phyloP scores from a whole-genome alignment of 2,797 vertebrate genomes.

The Melanotaenia maccullochi region DNA sequence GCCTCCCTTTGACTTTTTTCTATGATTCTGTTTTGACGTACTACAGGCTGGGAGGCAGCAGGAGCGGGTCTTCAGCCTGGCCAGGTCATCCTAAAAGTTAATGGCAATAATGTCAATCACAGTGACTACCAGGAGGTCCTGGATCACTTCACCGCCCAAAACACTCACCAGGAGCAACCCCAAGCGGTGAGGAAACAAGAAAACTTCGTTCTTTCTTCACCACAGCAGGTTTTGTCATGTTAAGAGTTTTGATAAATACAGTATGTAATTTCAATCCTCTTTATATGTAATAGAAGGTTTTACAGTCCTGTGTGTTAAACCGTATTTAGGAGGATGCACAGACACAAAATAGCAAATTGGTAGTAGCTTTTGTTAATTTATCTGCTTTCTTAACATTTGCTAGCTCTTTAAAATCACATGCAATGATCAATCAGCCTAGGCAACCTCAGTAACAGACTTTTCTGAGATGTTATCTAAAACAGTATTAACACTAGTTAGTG shows the following conservation, averaged over 20 bases:
- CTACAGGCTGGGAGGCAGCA: constrained; percentile 90
- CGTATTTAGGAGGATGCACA: too few relatives aligned
- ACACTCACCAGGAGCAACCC: constrained; percentile 82
- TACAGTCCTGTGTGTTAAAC: background rate
- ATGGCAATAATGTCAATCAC: constrained; percentile 87
- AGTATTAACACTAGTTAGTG: too few relatives aligned
- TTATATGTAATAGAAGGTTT: background rate
- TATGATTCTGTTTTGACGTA: constrained; percentile 31
- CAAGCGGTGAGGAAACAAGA: constrained; percentile 81
- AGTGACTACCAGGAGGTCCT: constrained; percentile 88
- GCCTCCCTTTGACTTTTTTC: constrained; percentile 18
- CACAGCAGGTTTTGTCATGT: background rate
- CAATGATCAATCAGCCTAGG: too few relatives aligned
- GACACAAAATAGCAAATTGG: constrained; percentile 7
- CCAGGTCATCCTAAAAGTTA: constrained; percentile 95
- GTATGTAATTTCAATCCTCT: background rate
- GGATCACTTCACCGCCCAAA: constrained; percentile 91
- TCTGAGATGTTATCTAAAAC: too few relatives aligned
- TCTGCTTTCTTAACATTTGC: constrained; percentile 8
- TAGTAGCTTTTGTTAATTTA: constrained; percentile 10
- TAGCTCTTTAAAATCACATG: constrained; percentile 11
- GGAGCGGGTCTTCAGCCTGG: constrained; percentile 91
- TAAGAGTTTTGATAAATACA: too few relatives aligned
- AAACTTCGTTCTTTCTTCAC: background rate
- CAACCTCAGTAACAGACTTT: too few relatives aligned